Percentiles rank a stretch among this genome's conserved stretches.
phyloP scores from a whole-genome alignment of 1,140 invertebrate genomes.

The Ceratina japonica region DNA sequence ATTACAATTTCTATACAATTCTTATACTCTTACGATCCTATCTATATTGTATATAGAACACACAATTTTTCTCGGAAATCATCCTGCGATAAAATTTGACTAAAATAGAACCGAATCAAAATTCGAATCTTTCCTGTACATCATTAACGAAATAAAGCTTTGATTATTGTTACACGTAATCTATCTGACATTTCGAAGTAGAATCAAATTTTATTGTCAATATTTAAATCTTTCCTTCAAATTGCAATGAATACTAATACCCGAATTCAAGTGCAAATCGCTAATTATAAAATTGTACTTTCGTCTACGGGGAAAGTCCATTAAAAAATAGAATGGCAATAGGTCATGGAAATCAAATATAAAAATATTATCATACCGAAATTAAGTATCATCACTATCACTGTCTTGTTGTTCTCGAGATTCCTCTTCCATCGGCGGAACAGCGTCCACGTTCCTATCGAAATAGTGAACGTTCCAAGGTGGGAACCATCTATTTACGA shows the following conservation, averaged over 20 bases:
- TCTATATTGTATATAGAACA: constrained; percentile 7
- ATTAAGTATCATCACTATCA: constrained; percentile 70
- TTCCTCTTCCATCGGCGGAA: constrained; percentile 53
- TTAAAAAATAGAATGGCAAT: not conserved
- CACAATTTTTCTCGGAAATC: not conserved
- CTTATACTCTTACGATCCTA: constrained; percentile 13
- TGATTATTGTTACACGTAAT: constrained; percentile 2
- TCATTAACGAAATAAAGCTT: constrained; percentile 1
- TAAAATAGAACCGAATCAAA: no score
- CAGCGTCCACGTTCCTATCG: constrained; percentile 63
- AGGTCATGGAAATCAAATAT: not conserved
- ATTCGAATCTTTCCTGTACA: no score
- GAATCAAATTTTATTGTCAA: constrained; percentile 33
- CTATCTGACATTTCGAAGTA: constrained; percentile 8
- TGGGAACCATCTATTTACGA: constrained; percentile 73
- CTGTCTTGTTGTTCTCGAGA: constrained; percentile 68
- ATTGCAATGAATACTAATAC: not conserved
- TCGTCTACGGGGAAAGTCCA: no score
- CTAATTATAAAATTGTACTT: constrained; percentile 25
- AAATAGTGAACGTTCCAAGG: constrained; percentile 67
- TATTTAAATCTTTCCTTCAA: constrained; percentile 2
- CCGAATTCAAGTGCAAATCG: not conserved
- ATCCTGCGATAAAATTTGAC: not conserved
- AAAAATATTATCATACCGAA: not conserved
- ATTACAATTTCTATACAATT: constrained; percentile 40